A percentile compares a stretch with the other conserved stretches of the same genome.
Evolutionary conservation across 2,797 vertebrate species (phyloP).

Genomic region (Melanotaenia pygmaea): DNA sequence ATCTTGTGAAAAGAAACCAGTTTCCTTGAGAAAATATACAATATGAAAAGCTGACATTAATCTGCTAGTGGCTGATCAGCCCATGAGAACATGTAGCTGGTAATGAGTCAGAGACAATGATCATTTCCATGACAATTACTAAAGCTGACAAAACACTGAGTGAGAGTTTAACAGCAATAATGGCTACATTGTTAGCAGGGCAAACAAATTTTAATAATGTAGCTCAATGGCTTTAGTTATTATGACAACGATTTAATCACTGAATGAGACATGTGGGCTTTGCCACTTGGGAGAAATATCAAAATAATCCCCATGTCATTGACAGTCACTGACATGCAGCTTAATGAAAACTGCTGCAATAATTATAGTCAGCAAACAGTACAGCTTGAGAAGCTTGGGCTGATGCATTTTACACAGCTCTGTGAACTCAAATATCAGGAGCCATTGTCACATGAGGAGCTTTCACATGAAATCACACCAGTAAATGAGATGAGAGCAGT

Average conservation of each 20-base stretch:
- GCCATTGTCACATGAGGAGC: constrained; percentile 15
- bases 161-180: constrained; percentile 10
- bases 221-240: constrained; percentile 27
- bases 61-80: background rate
- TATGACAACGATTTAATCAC: constrained; percentile 48
- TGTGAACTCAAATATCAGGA: constrained; percentile 37
- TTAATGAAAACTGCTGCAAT: constrained; percentile 48
- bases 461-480: constrained; percentile 30
- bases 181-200: constrained; percentile 12
- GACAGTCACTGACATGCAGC: constrained; percentile 39
- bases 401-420: constrained; percentile 18
- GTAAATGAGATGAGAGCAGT: constrained; percentile 10
- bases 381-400: constrained; percentile 18
- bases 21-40: background rate
- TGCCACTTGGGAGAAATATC: constrained; percentile 56
- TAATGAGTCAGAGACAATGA: constrained; percentile 1
- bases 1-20: too few relatives aligned
- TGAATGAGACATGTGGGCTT: constrained; percentile 46
- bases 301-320: constrained; percentile 56
- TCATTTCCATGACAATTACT: constrained; percentile 5
- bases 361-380: constrained; percentile 31
- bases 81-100: background rate
- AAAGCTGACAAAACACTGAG: background rate
- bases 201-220: constrained; percentile 5
- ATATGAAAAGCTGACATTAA: background rate